Evolutionary conservation across 2,797 vertebrate species (phyloP).

Genomic region (Danio albolineatus): DNA sequence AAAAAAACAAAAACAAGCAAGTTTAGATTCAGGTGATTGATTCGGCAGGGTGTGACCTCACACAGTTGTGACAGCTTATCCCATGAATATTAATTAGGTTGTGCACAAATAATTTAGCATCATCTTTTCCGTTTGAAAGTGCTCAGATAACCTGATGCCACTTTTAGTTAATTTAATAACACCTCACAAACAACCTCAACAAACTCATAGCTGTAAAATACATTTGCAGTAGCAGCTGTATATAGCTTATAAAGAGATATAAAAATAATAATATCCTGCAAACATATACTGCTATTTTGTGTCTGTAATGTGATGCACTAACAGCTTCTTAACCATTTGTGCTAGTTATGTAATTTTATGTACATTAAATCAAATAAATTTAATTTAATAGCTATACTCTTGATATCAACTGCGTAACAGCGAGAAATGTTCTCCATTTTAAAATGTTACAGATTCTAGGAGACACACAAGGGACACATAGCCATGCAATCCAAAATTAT

Average conservation of each 20-base stretch:
- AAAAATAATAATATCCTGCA: background rate
- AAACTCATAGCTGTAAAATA: background rate
- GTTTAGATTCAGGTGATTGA: conserved; percentile 26
- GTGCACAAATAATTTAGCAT: conserved; percentile 7
- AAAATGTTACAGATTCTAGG: no score
- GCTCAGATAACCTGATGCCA: background rate
- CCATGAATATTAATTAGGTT: conserved; percentile 21
- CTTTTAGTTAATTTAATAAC: background rate
- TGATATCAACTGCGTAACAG: no score
- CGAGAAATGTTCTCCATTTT: no score
- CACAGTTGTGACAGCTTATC: background rate
- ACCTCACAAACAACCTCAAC: background rate
- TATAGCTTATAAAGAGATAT: background rate
- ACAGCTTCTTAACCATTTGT: background rate
- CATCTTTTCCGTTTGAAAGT: conserved; percentile 14
- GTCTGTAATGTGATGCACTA: background rate
- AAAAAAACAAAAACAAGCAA: conserved; percentile 6
- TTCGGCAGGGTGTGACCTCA: conserved; percentile 1
- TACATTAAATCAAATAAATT: background rate
- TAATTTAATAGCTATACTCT: no score
- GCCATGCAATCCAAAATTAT: no score
- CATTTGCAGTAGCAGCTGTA: background rate
- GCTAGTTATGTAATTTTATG: no score
- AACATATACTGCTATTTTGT: background rate
- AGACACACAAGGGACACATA: no score